These are phyloP conservation scores for Aspidiotus destructor DNA, from an alignment of 2,888 invertebrate genomes.

Conservation along the genomic window DNA sequence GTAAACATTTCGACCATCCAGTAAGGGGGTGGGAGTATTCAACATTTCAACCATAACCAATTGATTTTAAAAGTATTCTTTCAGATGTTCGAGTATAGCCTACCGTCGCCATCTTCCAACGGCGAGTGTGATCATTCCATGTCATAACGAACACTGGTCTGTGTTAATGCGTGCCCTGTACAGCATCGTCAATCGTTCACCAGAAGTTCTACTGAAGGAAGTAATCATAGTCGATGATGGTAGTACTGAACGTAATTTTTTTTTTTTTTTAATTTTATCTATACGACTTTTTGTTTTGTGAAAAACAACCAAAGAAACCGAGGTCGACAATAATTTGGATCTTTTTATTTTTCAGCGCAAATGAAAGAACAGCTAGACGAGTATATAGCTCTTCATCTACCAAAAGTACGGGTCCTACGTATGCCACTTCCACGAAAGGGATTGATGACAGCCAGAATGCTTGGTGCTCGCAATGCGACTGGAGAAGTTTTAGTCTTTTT, in stretches of 20 bases:
- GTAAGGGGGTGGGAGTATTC: too few species aligned
- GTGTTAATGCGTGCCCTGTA: slow-evolving; percentile 66
- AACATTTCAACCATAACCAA: too few species aligned
- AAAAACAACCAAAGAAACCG: background rate
- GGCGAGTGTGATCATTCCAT: slow-evolving; percentile 84
- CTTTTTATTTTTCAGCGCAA: slow-evolving; percentile 46
- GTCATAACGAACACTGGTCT: slow-evolving; percentile 86
- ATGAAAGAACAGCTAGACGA: slow-evolving; percentile 61
- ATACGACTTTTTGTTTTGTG: too few species aligned
- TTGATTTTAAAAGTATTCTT: slow-evolving; percentile 31
- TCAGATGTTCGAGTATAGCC: slow-evolving; percentile 55
- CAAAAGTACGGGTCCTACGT: slow-evolving; percentile 63
- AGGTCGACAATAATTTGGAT: background rate
- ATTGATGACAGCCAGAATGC: slow-evolving; percentile 73
- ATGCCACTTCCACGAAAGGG: slow-evolving; percentile 61
- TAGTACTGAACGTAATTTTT: slow-evolving; percentile 57
- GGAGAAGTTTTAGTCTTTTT: slow-evolving; percentile 79
- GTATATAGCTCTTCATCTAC: slow-evolving; percentile 58
- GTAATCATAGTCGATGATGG: slow-evolving; percentile 81
- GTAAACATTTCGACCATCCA: too few species aligned
- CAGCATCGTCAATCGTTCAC: slow-evolving; percentile 75
- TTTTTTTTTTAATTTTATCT: background rate
- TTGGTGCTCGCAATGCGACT: slow-evolving; percentile 65
- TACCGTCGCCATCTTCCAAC: slow-evolving; percentile 63
- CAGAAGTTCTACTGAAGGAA: slow-evolving; percentile 65